A percentile compares a stretch with the other conserved stretches of the same genome.
Evolutionary conservation across 2,113 vertebrate genomes (phyloP).

Genomic region (Notothenia rossii): DNA sequence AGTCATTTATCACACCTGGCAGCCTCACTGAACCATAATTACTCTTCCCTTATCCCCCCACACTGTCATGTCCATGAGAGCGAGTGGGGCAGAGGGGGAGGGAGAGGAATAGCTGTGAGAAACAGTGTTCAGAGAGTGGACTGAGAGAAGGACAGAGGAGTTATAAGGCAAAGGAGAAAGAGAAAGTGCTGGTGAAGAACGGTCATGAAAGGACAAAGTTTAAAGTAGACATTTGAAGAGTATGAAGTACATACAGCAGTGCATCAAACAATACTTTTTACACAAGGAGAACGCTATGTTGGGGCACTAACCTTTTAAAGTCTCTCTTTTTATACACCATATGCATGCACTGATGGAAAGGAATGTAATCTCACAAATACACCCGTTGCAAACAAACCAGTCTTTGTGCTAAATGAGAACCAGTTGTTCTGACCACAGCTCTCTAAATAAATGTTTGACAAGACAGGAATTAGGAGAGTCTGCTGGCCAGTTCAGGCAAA

Average conservation of each 20-base stretch:
- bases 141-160: conserved; percentile 69
- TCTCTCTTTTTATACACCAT: conserved; percentile 52
- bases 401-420: conserved; percentile 73
- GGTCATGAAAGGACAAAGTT: conserved; percentile 59
- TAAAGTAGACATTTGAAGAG: conserved; percentile 39
- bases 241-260: conserved; percentile 79
- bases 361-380: conserved; percentile 73
- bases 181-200: conserved; percentile 84
- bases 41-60: conserved; percentile 98
- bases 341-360: conserved; percentile 59
- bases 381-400: conserved; percentile 49
- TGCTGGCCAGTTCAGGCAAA: conserved; percentile 1
- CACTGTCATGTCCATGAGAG: conserved; percentile 95
- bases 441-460: conserved; percentile 50
- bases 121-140: conserved; percentile 68
- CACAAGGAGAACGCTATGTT: conserved; percentile 12
- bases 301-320: conserved; percentile 41
- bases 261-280: conserved; percentile 84
- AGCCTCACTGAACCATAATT: conserved; percentile 99
- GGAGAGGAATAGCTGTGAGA: conserved; percentile 70
- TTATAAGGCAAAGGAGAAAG: conserved; percentile 52
- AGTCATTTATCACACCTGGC: conserved; percentile 99
- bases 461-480: conserved; percentile 41
- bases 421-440: conserved; percentile 64
- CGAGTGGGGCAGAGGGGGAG: conserved; percentile 66